A percentile compares a stretch with the other conserved stretches of the same genome.
phyloP scores from a whole-genome alignment of 2,797 vertebrate species.

The Paguma larvata region DNA sequence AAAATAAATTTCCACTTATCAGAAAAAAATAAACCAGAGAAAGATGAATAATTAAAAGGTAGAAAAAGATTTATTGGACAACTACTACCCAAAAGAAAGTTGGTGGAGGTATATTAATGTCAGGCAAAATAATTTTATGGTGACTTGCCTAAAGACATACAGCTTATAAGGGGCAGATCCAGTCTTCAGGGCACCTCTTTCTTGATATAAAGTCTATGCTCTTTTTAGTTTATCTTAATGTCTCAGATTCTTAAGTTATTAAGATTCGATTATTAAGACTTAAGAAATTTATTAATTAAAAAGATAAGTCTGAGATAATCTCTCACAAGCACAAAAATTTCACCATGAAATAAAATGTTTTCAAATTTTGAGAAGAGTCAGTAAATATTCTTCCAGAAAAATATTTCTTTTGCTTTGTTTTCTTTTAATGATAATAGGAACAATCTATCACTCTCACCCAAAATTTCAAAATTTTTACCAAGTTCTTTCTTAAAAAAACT shows the following conservation, averaged over 20 bases:
- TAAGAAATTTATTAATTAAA: background rate
- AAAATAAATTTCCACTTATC: background rate
- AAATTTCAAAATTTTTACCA: slow-evolving; percentile 31
- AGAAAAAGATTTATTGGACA: slow-evolving; percentile 23
- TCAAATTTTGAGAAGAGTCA: slow-evolving; percentile 52
- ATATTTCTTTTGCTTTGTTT: background rate
- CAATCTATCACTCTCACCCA: background rate
- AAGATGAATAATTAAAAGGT: background rate
- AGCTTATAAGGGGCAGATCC: background rate
- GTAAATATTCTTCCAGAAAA: slow-evolving; percentile 43
- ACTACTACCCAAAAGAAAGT: background rate
- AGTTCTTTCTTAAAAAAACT: background rate
- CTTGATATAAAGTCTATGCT: background rate
- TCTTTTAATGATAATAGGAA: slow-evolving; percentile 63
- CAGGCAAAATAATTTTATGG: slow-evolving; percentile 16
- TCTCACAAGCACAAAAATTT: background rate
- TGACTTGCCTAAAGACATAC: background rate
- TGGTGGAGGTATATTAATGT: background rate
- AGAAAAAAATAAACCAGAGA: background rate
- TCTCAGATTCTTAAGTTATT: background rate
- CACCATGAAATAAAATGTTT: slow-evolving; percentile 38
- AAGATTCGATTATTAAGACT: background rate
- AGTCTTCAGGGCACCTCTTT: background rate
- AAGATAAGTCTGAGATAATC: background rate
- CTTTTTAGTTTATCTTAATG: background rate